These are phyloP conservation scores for Phengaris arion DNA, from an alignment of 2,888 invertebrate genomes.

Conservation along the genomic window DNA sequence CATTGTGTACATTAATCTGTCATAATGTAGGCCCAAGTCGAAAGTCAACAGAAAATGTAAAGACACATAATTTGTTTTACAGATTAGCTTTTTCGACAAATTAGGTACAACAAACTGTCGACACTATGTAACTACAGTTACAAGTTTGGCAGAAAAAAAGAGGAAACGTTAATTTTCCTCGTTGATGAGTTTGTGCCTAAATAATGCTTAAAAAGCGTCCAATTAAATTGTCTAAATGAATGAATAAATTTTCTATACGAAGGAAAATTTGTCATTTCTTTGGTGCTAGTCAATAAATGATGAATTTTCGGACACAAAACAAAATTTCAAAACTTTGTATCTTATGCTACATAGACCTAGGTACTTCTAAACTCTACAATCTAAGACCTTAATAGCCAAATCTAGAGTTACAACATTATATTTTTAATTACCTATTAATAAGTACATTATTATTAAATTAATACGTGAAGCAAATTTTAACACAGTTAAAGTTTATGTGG, in stretches of 20 bases:
- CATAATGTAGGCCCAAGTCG: slow-evolving; percentile 19
- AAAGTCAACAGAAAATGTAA: slow-evolving; percentile 24
- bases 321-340: no score
- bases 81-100: slow-evolving; percentile 21
- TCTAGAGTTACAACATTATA: no score
- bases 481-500: no score
- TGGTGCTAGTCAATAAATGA: no score
- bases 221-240: not conserved
- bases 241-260: not conserved
- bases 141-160: not conserved
- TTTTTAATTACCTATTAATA: no score
- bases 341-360: no score
- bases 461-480: no score
- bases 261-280: no score
- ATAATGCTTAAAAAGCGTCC: not conserved
- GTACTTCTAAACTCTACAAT: no score
- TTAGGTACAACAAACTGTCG: not conserved
- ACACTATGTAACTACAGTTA: not conserved
- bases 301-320: no score
- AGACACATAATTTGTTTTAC: slow-evolving; percentile 27
- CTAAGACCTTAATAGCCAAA: no score
- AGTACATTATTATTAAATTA: no score
- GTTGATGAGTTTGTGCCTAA: not conserved
- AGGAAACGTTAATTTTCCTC: not conserved
- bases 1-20: slow-evolving; percentile 21